phyloP scores from a whole-genome alignment of 2,888 invertebrate species.

The Drosophila imparisetae region DNA sequence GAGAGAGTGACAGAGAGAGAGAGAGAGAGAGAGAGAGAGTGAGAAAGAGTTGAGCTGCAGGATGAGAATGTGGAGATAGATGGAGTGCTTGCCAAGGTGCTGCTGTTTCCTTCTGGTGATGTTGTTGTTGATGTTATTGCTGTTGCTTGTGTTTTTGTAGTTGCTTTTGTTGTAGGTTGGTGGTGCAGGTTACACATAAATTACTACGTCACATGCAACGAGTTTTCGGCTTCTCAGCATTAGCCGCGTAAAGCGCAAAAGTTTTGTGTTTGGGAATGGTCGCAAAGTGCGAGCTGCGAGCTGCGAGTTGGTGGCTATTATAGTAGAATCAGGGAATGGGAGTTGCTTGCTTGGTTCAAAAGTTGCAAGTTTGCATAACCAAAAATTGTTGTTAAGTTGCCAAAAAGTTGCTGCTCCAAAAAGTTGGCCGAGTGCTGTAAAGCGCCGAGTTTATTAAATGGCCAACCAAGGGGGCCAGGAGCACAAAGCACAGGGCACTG shows the following conservation, averaged over 20 bases:
- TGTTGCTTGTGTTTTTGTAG: not conserved
- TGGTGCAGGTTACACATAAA: constrained; percentile 60
- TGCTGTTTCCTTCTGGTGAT: constrained; percentile 13
- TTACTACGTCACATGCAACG: constrained; percentile 63
- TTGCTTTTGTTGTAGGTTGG: constrained; percentile 11
- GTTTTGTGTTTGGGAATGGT: constrained; percentile 32
- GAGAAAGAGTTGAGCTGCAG: not conserved
- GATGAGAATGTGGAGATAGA: not conserved
- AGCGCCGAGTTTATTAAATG: constrained; percentile 62
- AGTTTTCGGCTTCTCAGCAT: constrained; percentile 61
- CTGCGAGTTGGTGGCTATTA: not conserved
- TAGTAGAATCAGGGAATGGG: not conserved
- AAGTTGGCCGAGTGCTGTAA: constrained; percentile 55
- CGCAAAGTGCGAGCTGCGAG: constrained; percentile 5
- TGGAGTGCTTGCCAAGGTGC: constrained; percentile 45
- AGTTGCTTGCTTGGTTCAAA: constrained; percentile 22
- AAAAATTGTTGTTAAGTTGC: constrained; percentile 65
- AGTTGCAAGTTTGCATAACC: constrained; percentile 66
- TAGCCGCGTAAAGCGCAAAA: constrained; percentile 58
- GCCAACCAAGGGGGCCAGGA: constrained; percentile 8
- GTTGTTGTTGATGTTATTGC: constrained; percentile 3
- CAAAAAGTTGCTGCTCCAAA: constrained; percentile 56
- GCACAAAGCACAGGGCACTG: not conserved
- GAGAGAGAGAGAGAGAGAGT: not conserved
- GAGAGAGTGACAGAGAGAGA: not conserved